phyloP scores from a whole-genome alignment of 2,888 invertebrate genomes.

The Autographa gamma region DNA sequence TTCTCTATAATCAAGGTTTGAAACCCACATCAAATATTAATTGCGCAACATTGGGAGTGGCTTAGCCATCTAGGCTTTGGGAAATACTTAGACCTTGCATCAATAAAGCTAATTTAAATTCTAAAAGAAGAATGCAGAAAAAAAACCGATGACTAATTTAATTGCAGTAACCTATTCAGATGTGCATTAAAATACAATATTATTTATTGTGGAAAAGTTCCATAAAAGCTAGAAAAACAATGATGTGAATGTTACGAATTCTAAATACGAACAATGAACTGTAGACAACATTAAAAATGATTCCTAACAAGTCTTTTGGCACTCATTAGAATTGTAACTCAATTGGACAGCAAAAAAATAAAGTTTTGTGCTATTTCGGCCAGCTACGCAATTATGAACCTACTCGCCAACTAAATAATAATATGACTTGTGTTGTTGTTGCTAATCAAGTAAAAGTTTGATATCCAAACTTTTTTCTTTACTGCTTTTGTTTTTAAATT shows the following conservation, averaged over 20 bases:
- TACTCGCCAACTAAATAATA: background rate
- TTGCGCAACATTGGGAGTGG: constrained; percentile 9
- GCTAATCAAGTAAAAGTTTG: background rate
- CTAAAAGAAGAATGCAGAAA: constrained; percentile 2
- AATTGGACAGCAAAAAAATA: background rate
- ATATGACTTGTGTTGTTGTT: background rate
- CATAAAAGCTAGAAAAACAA: constrained; percentile 33
- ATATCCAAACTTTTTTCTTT: constrained; percentile 21
- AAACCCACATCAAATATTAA: constrained; percentile 6
- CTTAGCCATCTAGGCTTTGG: constrained; percentile 2
- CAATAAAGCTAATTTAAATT: constrained; percentile 18
- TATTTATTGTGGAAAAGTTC: constrained; percentile 23
- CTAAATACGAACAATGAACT: background rate
- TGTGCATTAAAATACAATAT: background rate
- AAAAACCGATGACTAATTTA: background rate
- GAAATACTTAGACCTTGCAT: constrained; percentile 17
- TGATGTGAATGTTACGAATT: constrained; percentile 29
- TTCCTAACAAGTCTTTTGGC: background rate
- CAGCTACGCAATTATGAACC: background rate
- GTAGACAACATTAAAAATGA: background rate
- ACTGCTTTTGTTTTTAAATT: constrained; percentile 24
- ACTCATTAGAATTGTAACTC: background rate
- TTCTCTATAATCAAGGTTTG: constrained; percentile 26
- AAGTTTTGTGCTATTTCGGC: background rate
- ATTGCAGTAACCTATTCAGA: constrained; percentile 10